Base-by-base conservation (phyloP, 2,888 invertebrate species). In the Bellardia bayeri region DNA sequence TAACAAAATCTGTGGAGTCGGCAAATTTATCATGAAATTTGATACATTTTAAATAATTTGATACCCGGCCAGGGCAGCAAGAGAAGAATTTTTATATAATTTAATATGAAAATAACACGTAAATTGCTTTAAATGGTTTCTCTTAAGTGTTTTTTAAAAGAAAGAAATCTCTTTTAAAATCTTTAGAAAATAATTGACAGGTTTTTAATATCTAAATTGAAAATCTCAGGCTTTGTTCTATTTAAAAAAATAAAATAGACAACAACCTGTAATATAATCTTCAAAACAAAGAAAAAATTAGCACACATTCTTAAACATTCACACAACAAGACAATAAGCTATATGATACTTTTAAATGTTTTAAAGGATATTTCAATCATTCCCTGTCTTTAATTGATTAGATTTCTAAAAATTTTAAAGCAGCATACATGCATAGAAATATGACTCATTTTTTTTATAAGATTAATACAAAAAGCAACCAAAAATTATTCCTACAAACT, bases 181-280 rank as follows among this genome's bases (percentile, higher is more conserved):
- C 64, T n/a, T 63, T 37, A 51, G 4, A 16, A 76, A 78, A 66
- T 42, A 66, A 78, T 78, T 66, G 42, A 56, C 40, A 42, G 37
- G n/a, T 66, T 66, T 42, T 23, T 16, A 23, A 8, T 16, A 75
- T 54, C 40, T 76, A 64, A 68, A 78, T 64, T 76, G 76, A 16
- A 78, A 56, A 40, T 76, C 76, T 64, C 64, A 61, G 61, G 16
- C 49, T 75, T 49, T 49, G 33, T 78, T 14, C 14, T 66, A n/a
- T 42, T n/a, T 51, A 37, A 64, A 64, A 3, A 33, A 63, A 5
- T 30, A 40, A 54, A 13, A 7, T 64, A 51, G 3, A 37, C 3
- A 75, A 75, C 71, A 66, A 86, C 86, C 86, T 86, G 86, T 86
- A 86, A 86, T 82, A 68, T 86, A 82, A 86, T 86, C 72, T 85